Evolutionary conservation across 1,140 invertebrate species (phyloP).

Genomic region (Asbolus verrucosus): DNA sequence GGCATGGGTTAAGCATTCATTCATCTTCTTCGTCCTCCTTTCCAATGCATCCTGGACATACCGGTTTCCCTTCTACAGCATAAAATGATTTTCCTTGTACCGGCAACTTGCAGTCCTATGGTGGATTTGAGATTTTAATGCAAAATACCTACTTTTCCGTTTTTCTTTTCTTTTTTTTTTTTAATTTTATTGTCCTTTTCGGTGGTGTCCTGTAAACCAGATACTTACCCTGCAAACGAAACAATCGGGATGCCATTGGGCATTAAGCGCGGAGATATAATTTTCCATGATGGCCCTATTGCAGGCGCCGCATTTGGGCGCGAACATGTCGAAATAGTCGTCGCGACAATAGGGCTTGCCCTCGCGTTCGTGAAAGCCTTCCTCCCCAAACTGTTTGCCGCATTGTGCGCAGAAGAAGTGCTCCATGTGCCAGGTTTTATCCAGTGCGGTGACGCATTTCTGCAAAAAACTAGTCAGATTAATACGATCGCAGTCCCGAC

Average conservation of each 20-base stretch:
- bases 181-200: no score
- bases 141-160: slow-evolving; percentile 1
- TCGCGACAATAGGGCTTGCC: slow-evolving; percentile 94
- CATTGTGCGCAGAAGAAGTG: slow-evolving; percentile 99
- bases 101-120: slow-evolving; percentile 91
- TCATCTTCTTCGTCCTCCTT: slow-evolving; percentile 88
- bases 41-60: slow-evolving; percentile 90
- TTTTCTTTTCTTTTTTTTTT: no score
- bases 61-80: slow-evolving; percentile 92
- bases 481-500: neutral
- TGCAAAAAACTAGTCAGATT: slow-evolving; percentile 67
- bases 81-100: slow-evolving; percentile 96
- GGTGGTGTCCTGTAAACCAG: neutral
- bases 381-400: slow-evolving; percentile 96
- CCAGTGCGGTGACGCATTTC: slow-evolving; percentile 99
- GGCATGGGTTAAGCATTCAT: slow-evolving; percentile 4
- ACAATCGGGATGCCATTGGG: slow-evolving; percentile 99
- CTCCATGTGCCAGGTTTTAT: slow-evolving; percentile 99
- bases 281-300: slow-evolving; percentile 98
- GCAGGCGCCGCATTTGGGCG: slow-evolving; percentile 98
- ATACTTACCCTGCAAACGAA: slow-evolving; percentile 98
- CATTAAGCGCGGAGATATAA: slow-evolving; percentile 97
- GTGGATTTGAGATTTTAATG: slow-evolving; percentile 17
- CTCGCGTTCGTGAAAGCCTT: slow-evolving; percentile 95
- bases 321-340: slow-evolving; percentile 99